phyloP scores from a whole-genome alignment of 2,888 invertebrate genomes.

The Mechanitis messenoides region DNA sequence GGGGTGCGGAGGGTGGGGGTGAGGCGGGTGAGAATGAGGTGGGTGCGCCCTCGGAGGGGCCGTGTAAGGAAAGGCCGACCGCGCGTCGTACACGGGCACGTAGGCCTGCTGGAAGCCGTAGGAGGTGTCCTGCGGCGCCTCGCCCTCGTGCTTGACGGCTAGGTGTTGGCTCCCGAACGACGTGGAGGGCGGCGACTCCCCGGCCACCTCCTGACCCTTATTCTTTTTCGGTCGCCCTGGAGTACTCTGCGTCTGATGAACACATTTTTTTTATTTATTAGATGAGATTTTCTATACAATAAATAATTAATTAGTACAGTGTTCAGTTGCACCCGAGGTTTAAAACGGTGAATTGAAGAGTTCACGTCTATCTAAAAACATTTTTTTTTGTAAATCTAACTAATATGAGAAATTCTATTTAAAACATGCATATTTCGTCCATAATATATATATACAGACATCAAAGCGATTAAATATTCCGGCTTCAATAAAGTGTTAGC shows the following conservation, averaged over 20 bases:
- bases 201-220: conserved; percentile 51
- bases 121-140: conserved; percentile 39
- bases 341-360: too few species aligned
- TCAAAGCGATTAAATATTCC: too few species aligned
- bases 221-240: conserved; percentile 69
- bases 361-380: too few species aligned
- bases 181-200: conserved; percentile 60
- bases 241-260: conserved; percentile 54
- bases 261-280: not conserved
- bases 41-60: conserved; percentile 35
- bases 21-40: conserved; percentile 45
- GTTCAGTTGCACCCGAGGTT: too few species aligned
- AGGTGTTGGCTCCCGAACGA: conserved; percentile 52
- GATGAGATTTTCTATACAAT: too few species aligned
- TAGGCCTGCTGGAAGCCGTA: conserved; percentile 54
- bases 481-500: too few species aligned
- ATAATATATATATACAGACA: too few species aligned
- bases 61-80: conserved; percentile 34
- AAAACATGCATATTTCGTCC: too few species aligned
- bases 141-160: conserved; percentile 57
- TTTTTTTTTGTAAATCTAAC: too few species aligned
- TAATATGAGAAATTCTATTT: too few species aligned
- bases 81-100: conserved; percentile 38
- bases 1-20: conserved; percentile 42
- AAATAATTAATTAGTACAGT: too few species aligned